A percentile compares a stretch with the other conserved stretches of the same genome.
phyloP scores from a whole-genome alignment of 2,888 invertebrate species.

The Hypena proboscidalis region DNA sequence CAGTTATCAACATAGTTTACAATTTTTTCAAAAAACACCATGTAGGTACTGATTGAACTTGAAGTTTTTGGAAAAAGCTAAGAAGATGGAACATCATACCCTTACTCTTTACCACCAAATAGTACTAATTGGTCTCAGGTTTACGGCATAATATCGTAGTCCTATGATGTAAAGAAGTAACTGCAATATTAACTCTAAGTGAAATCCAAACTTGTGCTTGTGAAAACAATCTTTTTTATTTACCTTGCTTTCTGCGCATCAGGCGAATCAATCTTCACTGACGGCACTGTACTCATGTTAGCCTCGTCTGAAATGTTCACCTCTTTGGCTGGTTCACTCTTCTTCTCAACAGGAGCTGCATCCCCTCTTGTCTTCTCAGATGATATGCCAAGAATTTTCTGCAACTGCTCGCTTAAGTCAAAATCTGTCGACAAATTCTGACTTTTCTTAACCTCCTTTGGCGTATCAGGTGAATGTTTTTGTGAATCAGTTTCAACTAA shows the following conservation, averaged over 20 bases:
- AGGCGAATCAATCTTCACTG: constrained; percentile 81
- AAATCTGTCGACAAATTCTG: constrained; percentile 82
- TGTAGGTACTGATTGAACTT: no score
- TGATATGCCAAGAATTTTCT: constrained; percentile 80
- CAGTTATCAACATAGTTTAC: no score
- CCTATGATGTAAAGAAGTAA: no score
- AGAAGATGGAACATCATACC: no score
- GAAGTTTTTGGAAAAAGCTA: no score
- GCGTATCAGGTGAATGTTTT: constrained; percentile 76
- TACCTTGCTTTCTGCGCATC: constrained; percentile 75
- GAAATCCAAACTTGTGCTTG: no score
- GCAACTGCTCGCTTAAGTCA: constrained; percentile 79
- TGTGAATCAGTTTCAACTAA: constrained; percentile 66
- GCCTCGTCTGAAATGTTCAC: constrained; percentile 74
- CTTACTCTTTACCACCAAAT: no score
- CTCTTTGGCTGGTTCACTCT: constrained; percentile 68
- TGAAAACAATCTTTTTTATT: no score
- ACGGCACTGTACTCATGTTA: constrained; percentile 65
- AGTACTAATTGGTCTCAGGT: no score
- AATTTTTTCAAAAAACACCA: no score
- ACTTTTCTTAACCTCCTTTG: constrained; percentile 79
- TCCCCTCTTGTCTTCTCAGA: constrained; percentile 76
- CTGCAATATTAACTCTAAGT: no score
- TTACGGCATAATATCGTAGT: no score
- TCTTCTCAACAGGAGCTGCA: constrained; percentile 60